phyloP scores from a whole-genome alignment of 2,888 invertebrate species.

The Lathronympha strigana region DNA sequence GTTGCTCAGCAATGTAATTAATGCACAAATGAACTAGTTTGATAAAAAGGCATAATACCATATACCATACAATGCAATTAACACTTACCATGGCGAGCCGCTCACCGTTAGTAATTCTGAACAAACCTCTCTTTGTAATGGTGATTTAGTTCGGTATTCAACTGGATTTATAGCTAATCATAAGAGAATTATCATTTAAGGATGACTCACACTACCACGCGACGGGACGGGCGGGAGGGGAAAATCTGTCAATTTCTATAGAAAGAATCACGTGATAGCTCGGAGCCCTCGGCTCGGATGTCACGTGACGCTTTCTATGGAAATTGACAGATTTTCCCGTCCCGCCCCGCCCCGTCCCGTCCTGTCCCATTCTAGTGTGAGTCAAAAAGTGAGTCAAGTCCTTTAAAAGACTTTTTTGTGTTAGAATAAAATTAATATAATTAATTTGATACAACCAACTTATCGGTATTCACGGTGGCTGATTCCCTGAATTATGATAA shows the following conservation, averaged over 20 bases:
- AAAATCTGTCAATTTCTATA: too few relatives aligned
- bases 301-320: too few relatives aligned
- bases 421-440: constrained; percentile 9
- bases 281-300: too few relatives aligned
- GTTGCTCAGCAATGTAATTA: constrained; percentile 30
- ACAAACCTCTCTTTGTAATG: constrained; percentile 21
- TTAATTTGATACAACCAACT: neutral
- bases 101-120: constrained; percentile 22
- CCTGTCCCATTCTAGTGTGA: too few relatives aligned
- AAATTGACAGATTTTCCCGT: too few relatives aligned
- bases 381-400: too few relatives aligned
- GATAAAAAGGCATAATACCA: constrained; percentile 17
- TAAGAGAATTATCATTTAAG: neutral
- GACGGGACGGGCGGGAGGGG: too few relatives aligned
- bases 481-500: constrained; percentile 1
- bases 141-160: constrained; percentile 11
- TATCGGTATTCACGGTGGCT: constrained; percentile 12
- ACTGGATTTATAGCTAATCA: neutral
- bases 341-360: too few relatives aligned
- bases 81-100: constrained; percentile 13
- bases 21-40: constrained; percentile 28
- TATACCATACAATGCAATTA: constrained; percentile 11
- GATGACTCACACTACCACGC: too few relatives aligned
- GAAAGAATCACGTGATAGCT: too few relatives aligned
- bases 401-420: neutral